phyloP scores from a whole-genome alignment of 2,888 invertebrate genomes.

The Apamea anceps region DNA sequence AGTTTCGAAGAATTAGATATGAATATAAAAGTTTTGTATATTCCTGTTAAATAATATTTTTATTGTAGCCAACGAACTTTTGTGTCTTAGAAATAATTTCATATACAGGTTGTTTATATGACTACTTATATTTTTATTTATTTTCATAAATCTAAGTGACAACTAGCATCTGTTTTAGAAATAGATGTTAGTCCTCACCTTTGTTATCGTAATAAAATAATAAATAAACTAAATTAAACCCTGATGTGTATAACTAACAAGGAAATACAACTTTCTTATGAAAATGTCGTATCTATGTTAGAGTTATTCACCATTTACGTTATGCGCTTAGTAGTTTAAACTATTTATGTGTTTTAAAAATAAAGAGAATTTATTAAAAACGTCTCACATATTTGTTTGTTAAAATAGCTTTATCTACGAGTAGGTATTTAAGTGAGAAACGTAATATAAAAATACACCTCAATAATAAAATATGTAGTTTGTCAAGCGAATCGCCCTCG shows the following conservation, averaged over 20 bases:
- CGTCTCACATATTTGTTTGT: too few species aligned
- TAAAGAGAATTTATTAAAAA: background rate
- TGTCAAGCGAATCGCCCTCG: slow-evolving; percentile 42
- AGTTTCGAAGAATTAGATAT: slow-evolving; percentile 41
- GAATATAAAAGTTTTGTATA: slow-evolving; percentile 19
- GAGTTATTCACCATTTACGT: background rate
- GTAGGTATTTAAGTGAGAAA: background rate
- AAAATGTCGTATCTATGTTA: background rate
- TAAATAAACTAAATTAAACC: background rate
- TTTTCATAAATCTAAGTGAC: background rate
- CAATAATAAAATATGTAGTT: slow-evolving; percentile 26
- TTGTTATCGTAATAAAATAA: background rate
- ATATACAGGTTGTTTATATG: background rate
- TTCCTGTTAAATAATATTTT: slow-evolving; percentile 27
- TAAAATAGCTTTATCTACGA: background rate
- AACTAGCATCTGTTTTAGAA: background rate
- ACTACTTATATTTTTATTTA: background rate
- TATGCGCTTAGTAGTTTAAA: background rate
- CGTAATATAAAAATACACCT: background rate
- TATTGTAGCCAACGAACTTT: slow-evolving; percentile 16
- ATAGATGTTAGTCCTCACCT: too few species aligned
- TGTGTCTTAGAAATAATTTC: background rate
- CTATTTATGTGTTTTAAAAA: background rate
- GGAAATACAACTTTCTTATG: background rate
- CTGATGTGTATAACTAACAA: background rate